Evolutionary conservation across 2,888 invertebrate genomes (phyloP).

Genomic region (Sussaba pulchella): DNA sequence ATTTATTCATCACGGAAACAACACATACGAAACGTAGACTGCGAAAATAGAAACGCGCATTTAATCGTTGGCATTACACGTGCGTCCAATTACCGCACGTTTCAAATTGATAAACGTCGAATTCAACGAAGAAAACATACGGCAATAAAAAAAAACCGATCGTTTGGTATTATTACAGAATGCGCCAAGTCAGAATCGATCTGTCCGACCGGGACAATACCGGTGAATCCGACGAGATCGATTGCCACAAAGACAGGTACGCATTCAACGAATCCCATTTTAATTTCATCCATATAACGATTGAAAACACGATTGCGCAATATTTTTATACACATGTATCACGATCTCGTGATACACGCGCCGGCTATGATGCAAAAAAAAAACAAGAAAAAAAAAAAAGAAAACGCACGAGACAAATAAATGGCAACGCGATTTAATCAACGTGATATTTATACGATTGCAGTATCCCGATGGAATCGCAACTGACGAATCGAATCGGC

Average conservation of each 20-base stretch:
- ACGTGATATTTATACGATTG: constrained; percentile 11
- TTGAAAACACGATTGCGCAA: neutral
- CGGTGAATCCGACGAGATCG: constrained; percentile 20
- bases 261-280: constrained; percentile 5
- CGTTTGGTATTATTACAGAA: constrained; percentile 46
- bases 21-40: neutral
- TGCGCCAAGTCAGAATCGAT: constrained; percentile 51
- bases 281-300: neutral
- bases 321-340: neutral
- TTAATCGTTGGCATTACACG: constrained; percentile 20
- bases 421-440: constrained; percentile 13
- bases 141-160: neutral
- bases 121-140: neutral
- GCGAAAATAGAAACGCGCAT: constrained; percentile 19
- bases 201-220: constrained; percentile 33
- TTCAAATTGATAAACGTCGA: neutral
- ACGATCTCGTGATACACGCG: neutral
- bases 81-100: constrained; percentile 10
- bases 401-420: constrained; percentile 1
- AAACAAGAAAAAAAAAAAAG: neutral
- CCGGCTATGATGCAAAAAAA: neutral
- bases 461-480: constrained; percentile 63
- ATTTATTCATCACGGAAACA: constrained; percentile 12
- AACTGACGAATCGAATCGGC: constrained; percentile 5
- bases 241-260: constrained; percentile 44